Base-by-base conservation (phyloP, 2,797 vertebrate species). In the Myoxocephalus aenaeus region DNA sequence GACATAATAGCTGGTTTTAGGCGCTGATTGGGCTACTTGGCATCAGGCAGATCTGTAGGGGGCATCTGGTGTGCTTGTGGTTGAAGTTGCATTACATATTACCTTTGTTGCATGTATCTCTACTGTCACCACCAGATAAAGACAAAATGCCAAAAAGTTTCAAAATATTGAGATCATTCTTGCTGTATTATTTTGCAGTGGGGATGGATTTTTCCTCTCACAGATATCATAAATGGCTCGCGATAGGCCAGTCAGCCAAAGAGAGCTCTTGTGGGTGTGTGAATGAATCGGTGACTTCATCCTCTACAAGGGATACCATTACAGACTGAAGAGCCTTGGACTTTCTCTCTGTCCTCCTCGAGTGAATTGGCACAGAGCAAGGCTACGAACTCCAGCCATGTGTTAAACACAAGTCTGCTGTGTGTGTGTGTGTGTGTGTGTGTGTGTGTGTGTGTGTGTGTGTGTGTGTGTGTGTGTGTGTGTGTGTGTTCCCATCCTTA, bases 231-330 rank as follows among this genome's bases (percentile, higher is more conserved):
- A 81, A 80, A 68, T 54, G 25, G 18, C 62, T 67, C 67, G 64
- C 38, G 65, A 1, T 3, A 32, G 34, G 32, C 20, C 12, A 64
- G 51, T 44, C 42, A 62, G 42, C 25, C 61, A 64, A 48, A 51
- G 44, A 70, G 18, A 64, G 62, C 62, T 57, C 46, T 68, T 66
- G 20, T 18, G 65, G 89, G 69, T 79, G 69, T 74, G 63, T 80
- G 3, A 81, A 57, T 74, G 68, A 90, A 85, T 80, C 62, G 2
- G 73, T 90, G 86, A 93, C 87, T 80, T 92, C 81, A 91, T 89
- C 74, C 76, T 86, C 54, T 65, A 77, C 78, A 59, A 79, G 64
- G 78, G 61, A 85, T 87, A 79, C 75, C 68, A 82, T 87, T 90
- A 85, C 80, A 86, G 46, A 77, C 62, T 42, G 69, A 77, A 74